Evolutionary conservation across 2,113 vertebrate species (phyloP).

Genomic region (Trachemys scripta): DNA sequence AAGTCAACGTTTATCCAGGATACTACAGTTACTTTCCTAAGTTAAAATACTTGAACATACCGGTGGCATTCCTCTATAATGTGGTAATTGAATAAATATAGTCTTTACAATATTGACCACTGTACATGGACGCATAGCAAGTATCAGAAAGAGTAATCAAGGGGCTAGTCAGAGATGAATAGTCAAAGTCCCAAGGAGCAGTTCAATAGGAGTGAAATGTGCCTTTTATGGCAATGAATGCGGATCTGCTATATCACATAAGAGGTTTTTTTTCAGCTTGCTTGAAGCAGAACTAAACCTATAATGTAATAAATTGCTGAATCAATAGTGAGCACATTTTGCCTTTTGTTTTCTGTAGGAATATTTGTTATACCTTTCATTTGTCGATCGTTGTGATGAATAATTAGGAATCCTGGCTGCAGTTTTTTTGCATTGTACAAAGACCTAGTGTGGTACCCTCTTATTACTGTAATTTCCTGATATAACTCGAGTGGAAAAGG

Average conservation of each 20-base stretch:
- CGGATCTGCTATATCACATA: constrained; percentile 32
- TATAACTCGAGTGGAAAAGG: not conserved
- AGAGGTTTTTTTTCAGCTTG: constrained; percentile 19
- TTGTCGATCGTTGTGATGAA: constrained; percentile 3
- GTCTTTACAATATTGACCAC: constrained; percentile 46
- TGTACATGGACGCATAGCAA: constrained; percentile 56
- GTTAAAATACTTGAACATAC: constrained; percentile 11
- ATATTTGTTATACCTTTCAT: not conserved
- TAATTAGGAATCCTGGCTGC: not conserved
- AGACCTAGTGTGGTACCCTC: not conserved
- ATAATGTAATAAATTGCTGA: not conserved
- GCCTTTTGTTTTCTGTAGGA: not conserved
- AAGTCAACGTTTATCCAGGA: constrained; percentile 33
- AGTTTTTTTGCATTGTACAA: not conserved
- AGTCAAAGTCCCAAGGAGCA: constrained; percentile 9
- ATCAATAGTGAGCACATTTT: constrained; percentile 28
- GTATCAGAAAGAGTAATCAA: constrained; percentile 48
- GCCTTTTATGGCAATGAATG: constrained; percentile 16
- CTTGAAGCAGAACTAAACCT: constrained; percentile 21
- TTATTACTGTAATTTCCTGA: not conserved
- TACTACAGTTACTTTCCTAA: not conserved
- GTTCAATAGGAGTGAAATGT: constrained; percentile 4
- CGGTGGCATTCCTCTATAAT: not conserved
- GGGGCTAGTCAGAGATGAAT: constrained; percentile 50
- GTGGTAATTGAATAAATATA: not conserved